Evolutionary conservation across 2,888 invertebrate species (phyloP).

Genomic region (Gastrophysa polygoni): DNA sequence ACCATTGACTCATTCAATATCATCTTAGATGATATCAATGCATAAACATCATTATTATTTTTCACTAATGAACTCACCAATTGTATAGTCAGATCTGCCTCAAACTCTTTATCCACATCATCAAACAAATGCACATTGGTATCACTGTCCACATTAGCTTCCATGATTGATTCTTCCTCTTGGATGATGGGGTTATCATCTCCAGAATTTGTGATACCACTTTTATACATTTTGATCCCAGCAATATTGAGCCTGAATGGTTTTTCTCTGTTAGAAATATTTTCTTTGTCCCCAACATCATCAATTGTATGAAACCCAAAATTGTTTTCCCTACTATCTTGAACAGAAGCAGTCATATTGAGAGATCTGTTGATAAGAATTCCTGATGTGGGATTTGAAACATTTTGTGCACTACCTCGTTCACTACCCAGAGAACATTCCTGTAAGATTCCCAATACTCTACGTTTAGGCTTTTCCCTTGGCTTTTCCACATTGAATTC

Average conservation of each 20-base stretch:
- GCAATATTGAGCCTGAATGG: conserved; percentile 4
- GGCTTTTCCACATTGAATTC: conserved; percentile 15
- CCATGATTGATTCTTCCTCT: conserved; percentile 1
- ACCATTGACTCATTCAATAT: background rate
- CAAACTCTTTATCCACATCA: conserved; percentile 15
- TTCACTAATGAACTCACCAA: conserved; percentile 15
- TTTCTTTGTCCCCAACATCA: conserved; percentile 3
- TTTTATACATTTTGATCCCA: background rate
- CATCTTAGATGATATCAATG: too few species aligned
- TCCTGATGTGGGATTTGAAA: conserved; percentile 19
- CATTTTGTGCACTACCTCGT: conserved; percentile 13
- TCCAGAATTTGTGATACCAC: background rate
- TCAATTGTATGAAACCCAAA: background rate
- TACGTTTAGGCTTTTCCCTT: conserved; percentile 10
- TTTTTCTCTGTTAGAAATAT: background rate
- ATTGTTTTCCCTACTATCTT: background rate
- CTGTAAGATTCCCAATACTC: conserved; percentile 15
- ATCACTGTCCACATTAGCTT: background rate
- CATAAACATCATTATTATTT: too few species aligned
- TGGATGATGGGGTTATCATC: background rate
- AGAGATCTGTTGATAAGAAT: background rate
- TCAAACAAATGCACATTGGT: conserved; percentile 22
- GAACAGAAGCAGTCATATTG: background rate
- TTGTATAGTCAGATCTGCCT: conserved; percentile 13
- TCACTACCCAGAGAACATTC: background rate